These are phyloP conservation scores for Hermetia illucens DNA, from an alignment of 1,140 invertebrate genomes.

Conservation along the genomic window DNA sequence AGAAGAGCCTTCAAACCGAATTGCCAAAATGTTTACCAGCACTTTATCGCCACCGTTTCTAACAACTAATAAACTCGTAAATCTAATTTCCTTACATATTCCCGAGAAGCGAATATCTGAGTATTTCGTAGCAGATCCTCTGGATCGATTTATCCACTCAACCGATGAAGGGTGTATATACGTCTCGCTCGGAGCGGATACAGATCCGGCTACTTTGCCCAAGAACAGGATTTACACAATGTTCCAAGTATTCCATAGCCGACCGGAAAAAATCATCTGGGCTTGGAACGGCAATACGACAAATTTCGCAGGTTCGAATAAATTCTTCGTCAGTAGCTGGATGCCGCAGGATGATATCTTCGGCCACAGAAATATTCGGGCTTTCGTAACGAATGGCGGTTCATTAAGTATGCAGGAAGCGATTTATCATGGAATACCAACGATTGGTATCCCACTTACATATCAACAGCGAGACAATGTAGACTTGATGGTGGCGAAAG, in stretches of 20 bases:
- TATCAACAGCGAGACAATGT: constrained; percentile 30
- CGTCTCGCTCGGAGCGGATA: constrained; percentile 41
- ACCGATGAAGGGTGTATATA: constrained; percentile 36
- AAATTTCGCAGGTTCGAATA: background rate
- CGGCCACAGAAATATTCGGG: constrained; percentile 29
- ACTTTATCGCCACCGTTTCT: too few species aligned
- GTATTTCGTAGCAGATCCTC: too few species aligned
- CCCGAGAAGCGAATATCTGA: too few species aligned
- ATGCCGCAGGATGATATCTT: constrained; percentile 49
- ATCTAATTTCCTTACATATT: too few species aligned
- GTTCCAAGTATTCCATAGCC: constrained; percentile 10
- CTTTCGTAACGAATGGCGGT: constrained; percentile 45
- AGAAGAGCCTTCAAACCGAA: too few species aligned
- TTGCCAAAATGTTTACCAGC: too few species aligned
- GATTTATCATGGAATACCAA: constrained; percentile 35
- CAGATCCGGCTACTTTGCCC: constrained; percentile 33
- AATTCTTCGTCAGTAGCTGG: constrained; percentile 35
- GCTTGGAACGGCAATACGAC: constrained; percentile 47
- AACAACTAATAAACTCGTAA: too few species aligned
- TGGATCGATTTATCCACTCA: background rate
- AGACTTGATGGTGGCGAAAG: background rate
- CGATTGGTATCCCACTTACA: constrained; percentile 39
- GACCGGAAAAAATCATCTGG: constrained; percentile 33
- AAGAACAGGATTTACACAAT: constrained; percentile 30
- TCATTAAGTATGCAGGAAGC: constrained; percentile 36